phyloP scores from a whole-genome alignment of 2,797 vertebrate species.

The Clamator glandarius region DNA sequence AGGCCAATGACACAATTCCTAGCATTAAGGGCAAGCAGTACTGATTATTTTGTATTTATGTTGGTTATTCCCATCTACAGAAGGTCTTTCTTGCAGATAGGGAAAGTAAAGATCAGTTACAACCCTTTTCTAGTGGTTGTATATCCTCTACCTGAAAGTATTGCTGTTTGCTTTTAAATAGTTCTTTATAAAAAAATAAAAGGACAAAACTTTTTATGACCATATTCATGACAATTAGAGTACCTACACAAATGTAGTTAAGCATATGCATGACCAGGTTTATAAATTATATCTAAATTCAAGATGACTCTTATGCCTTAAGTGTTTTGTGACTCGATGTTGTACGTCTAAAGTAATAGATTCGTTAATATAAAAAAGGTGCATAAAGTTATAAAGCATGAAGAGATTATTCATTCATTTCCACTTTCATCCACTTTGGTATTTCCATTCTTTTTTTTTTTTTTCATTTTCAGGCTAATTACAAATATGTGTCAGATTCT shows the following conservation, averaged over 20 bases:
- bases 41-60: not conserved
- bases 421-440: not conserved
- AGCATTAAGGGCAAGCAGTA: not conserved
- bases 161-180: not conserved
- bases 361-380: not conserved
- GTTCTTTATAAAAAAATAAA: not conserved
- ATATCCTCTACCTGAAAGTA: not conserved
- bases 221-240: not conserved
- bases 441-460: not conserved
- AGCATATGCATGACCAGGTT: not conserved
- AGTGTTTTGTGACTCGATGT: not conserved
- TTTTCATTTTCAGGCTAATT: not conserved
- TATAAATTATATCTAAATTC: not conserved
- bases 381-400: not conserved
- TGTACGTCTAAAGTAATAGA: not conserved
- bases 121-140: not conserved
- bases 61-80: not conserved
- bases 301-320: not conserved
- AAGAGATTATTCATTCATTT: not conserved
- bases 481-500: not conserved
- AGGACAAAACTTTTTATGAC: rapidly evolving
- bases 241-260: not conserved
- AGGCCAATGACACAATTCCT: not conserved
- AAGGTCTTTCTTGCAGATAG: rapidly evolving
- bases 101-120: not conserved